Conservation (phyloP, 2,888 invertebrate genomes). For the Zaprionus bogoriensis region DNA sequence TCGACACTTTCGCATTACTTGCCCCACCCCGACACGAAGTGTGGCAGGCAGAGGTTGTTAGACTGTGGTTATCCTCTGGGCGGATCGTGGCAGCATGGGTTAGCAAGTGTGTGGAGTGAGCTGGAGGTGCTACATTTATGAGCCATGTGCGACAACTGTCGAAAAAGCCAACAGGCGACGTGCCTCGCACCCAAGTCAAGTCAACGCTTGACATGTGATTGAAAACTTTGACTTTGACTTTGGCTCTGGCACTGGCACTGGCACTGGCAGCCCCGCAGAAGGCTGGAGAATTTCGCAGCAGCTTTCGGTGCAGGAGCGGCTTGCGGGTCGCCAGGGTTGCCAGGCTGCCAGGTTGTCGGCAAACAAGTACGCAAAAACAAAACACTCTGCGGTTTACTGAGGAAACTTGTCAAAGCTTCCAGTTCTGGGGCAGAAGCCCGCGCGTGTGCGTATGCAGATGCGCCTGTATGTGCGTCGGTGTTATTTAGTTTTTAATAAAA, state of each 20-base stretch:
- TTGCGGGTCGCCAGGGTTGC: slow-evolving; percentile 3
- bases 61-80: slow-evolving; percentile 53
- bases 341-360: slow-evolving; percentile 25
- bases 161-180: slow-evolving; percentile 62
- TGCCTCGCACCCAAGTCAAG: slow-evolving; percentile 62
- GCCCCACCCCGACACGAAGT: slow-evolving; percentile 42
- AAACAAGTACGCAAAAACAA: slow-evolving; percentile 27
- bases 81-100: background rate
- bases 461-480: background rate
- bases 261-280: slow-evolving; percentile 12
- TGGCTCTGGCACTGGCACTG: slow-evolving; percentile 65
- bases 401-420: slow-evolving; percentile 51
- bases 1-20: slow-evolving; percentile 33
- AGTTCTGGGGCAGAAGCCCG: slow-evolving; percentile 5
- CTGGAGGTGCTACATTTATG: slow-evolving; percentile 66
- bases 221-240: slow-evolving; percentile 74
- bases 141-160: slow-evolving; percentile 74
- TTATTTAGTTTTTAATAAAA: slow-evolving; percentile 66
- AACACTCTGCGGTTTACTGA: slow-evolving; percentile 43
- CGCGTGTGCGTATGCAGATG: background rate
- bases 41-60: slow-evolving; percentile 61
- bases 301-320: background rate
- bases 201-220: slow-evolving; percentile 75
- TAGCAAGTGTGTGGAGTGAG: background rate
- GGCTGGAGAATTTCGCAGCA: background rate